Conservation (phyloP, 2,888 invertebrate species). For the Willowsia nigromaculata region DNA sequence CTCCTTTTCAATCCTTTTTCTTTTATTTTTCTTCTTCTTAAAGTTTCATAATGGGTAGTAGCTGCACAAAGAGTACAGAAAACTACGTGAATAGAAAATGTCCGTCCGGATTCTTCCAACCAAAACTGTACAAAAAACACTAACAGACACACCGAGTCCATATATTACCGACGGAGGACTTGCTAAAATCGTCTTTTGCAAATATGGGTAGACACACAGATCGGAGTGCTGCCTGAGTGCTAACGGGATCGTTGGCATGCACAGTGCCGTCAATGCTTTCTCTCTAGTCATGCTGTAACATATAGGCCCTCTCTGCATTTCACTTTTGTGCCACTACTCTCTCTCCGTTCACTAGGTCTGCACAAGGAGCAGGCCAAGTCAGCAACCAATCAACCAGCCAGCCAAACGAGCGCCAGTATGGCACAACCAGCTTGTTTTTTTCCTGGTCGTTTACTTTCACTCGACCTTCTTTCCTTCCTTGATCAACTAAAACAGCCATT, state of each 20-base stretch:
- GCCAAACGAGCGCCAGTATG: background rate
- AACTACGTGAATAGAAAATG: background rate
- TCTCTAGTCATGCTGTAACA: background rate
- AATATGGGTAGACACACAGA: background rate
- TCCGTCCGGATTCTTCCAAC: background rate
- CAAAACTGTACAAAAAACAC: too few relatives aligned
- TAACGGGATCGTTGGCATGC: too few relatives aligned
- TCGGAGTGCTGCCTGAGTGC: too few relatives aligned
- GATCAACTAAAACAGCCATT: background rate
- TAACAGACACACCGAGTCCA: background rate
- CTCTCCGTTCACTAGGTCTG: background rate
- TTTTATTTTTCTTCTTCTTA: background rate
- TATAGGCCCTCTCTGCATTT: background rate
- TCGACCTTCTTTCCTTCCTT: slow-evolving; percentile 29
- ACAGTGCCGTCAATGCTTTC: background rate
- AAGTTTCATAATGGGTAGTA: background rate
- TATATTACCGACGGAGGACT: background rate
- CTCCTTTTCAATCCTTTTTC: background rate
- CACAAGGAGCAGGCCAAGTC: background rate
- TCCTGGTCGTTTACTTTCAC: background rate
- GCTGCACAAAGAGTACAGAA: background rate
- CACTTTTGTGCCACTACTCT: background rate
- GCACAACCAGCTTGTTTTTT: background rate
- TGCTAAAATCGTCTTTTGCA: background rate
- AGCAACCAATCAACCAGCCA: background rate